Percentiles rank a stretch among this genome's conserved stretches.
These are phyloP conservation scores for Antitype chi DNA, from an alignment of 2,888 invertebrate species.

Conservation along the genomic window DNA sequence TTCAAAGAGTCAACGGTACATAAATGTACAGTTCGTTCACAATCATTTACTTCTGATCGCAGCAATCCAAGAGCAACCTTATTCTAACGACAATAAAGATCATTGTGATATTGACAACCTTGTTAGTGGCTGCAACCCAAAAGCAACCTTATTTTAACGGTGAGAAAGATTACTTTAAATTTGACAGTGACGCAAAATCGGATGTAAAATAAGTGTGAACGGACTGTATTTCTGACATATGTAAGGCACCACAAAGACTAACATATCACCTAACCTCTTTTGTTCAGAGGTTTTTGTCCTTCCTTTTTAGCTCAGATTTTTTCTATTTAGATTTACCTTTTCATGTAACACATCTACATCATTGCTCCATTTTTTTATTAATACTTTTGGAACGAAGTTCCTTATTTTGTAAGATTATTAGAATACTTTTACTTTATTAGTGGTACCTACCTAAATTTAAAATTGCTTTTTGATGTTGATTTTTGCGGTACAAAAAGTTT, in stretches of 20 bases:
- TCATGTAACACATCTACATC: not conserved
- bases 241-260: slow-evolving; percentile 6
- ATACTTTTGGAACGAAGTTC: no score
- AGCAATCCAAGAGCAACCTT: not conserved
- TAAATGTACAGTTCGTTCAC: not conserved
- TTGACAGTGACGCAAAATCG: not conserved
- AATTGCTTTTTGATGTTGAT: not conserved
- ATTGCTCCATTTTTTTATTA: not conserved
- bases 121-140: not conserved
- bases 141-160: not conserved
- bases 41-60: not conserved
- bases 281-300: slow-evolving; percentile 1
- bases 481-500: not conserved
- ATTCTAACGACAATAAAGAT: not conserved
- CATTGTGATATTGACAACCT: no score
- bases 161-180: no score
- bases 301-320: slow-evolving; percentile 7
- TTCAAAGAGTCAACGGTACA: slow-evolving; percentile 6
- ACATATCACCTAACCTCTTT: slow-evolving; percentile 20
- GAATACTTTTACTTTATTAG: not conserved
- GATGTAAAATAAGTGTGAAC: not conserved
- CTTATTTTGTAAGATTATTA: not conserved
- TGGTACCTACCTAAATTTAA: not conserved
- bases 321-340: slow-evolving; percentile 6
- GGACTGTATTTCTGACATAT: not conserved